Conservation (phyloP, 2,888 invertebrate genomes). For the Drepanosiphum platanoidis region DNA sequence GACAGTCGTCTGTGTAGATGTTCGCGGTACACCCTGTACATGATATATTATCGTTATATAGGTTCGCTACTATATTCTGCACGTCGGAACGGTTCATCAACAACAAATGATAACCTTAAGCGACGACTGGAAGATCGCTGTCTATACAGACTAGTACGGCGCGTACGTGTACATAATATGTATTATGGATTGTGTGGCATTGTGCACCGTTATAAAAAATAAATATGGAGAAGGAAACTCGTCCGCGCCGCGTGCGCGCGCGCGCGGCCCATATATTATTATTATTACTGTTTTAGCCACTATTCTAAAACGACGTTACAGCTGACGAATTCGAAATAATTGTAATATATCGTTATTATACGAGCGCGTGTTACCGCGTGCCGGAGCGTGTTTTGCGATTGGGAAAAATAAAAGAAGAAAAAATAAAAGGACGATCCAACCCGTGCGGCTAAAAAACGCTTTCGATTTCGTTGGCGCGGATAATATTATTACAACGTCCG, state of each 20-base stretch:
- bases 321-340: background rate
- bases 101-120: background rate
- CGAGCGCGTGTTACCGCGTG: background rate
- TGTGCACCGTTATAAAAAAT: background rate
- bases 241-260: too few relatives aligned
- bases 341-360: background rate
- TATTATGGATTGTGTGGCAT: background rate
- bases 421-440: too few relatives aligned
- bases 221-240: too few relatives aligned
- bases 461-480: constrained; percentile 4
- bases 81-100: background rate
- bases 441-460: constrained; percentile 13
- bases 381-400: background rate
- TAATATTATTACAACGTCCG: too few relatives aligned
- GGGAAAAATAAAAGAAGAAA: too few relatives aligned
- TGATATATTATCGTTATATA: background rate
- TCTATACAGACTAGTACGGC: too few relatives aligned
- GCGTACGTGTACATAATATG: background rate
- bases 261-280: too few relatives aligned
- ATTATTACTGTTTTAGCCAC: too few relatives aligned
- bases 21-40: background rate
- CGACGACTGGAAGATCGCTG: background rate
- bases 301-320: too few relatives aligned
- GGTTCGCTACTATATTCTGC: too few relatives aligned
- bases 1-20: too few relatives aligned